These are phyloP conservation scores for Delphinapterus leucas DNA, from an alignment of 2,113 vertebrate genomes.

Conservation along the genomic window DNA sequence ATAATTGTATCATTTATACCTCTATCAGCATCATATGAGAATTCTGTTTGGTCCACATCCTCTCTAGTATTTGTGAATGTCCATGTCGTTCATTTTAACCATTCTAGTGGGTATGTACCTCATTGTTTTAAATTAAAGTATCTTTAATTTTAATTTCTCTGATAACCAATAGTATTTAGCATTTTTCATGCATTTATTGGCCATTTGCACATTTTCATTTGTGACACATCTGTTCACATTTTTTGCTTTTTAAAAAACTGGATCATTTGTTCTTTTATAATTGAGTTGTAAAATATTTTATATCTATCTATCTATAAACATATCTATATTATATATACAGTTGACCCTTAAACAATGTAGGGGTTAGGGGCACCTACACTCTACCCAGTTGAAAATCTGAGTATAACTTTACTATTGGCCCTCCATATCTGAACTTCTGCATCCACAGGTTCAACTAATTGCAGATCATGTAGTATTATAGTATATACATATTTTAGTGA, in stretches of 20 bases:
- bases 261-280: background rate
- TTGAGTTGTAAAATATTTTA: background rate
- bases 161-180: too few relatives aligned
- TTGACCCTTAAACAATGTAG: too few relatives aligned
- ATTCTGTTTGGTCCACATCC: background rate
- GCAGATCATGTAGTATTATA: too few relatives aligned
- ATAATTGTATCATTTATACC: background rate
- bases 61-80: too few relatives aligned
- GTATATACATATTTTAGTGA: background rate
- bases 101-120: background rate
- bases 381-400: too few relatives aligned
- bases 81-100: background rate
- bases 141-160: background rate
- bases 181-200: too few relatives aligned
- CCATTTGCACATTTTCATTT: background rate
- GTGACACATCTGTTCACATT: background rate
- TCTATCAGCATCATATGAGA: background rate
- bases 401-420: too few relatives aligned
- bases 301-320: background rate
- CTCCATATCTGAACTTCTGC: too few relatives aligned
- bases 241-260: background rate
- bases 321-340: too few relatives aligned
- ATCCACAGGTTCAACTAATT: too few relatives aligned
- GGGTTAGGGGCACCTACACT: too few relatives aligned
- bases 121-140: background rate